Evolutionary conservation across 2,797 vertebrate species (phyloP).

Genomic region (Agapornis canus): DNA sequence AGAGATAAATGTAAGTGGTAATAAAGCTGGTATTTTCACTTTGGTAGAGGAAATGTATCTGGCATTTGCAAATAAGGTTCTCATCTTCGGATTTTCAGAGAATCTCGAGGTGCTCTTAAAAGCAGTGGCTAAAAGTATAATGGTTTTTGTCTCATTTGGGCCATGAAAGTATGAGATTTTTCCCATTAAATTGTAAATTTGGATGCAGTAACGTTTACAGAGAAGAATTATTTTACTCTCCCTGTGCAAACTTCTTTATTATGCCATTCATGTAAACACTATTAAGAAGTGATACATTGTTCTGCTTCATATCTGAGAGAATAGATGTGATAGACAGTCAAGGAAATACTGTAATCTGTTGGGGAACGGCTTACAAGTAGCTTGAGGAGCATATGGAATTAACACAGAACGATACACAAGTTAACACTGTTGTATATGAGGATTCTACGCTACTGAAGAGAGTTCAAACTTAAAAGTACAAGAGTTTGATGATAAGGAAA

Average conservation of each 20-base stretch:
- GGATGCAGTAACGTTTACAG: not conserved
- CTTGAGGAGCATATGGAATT: not conserved
- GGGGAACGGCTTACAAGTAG: not conserved
- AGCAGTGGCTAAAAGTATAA: not conserved
- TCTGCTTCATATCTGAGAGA: not conserved
- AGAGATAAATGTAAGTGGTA: not conserved
- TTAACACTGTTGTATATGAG: not conserved
- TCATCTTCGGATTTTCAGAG: not conserved
- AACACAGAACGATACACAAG: not conserved
- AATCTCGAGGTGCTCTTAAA: not conserved
- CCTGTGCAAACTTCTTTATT: not conserved
- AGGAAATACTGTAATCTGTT: not conserved
- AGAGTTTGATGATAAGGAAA: not conserved
- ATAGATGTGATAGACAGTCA: not conserved
- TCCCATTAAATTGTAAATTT: not conserved
- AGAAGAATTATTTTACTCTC: accelerated
- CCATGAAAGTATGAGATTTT: not conserved
- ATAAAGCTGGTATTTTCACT: not conserved
- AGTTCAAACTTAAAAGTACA: not conserved
- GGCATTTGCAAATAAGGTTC: not conserved
- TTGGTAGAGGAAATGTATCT: not conserved
- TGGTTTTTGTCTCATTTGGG: not conserved
- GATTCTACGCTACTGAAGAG: not conserved
- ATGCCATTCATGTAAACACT: not conserved
- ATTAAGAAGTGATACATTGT: not conserved